These are phyloP conservation scores for Palythoa grandiflora DNA, from an alignment of 92 coral and sea anemone genomes.

Conservation along the genomic window DNA sequence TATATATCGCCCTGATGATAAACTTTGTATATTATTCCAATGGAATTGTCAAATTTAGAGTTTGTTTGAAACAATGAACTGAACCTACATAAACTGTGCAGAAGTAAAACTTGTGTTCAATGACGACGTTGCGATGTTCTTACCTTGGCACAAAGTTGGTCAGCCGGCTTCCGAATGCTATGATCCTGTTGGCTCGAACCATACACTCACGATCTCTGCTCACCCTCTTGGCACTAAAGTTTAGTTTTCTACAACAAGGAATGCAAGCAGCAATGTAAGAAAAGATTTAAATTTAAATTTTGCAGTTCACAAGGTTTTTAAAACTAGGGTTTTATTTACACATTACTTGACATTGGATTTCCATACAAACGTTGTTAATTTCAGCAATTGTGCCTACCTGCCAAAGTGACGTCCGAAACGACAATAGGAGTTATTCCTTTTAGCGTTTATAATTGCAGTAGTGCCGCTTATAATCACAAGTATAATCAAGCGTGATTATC, in stretches of 20 bases:
- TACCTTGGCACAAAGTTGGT: slow-evolving; percentile 81
- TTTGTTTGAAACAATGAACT: too few species aligned
- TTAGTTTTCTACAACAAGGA: slow-evolving; percentile 75
- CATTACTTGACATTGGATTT: background rate
- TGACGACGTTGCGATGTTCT: background rate
- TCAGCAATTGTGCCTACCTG: background rate
- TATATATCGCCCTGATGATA: too few species aligned
- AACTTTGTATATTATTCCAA: too few species aligned
- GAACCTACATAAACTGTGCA: too few species aligned
- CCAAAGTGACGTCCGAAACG: too few species aligned
- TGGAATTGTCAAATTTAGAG: too few species aligned
- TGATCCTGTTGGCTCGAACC: slow-evolving; percentile 78
- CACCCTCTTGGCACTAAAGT: slow-evolving; percentile 74
- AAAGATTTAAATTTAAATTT: background rate
- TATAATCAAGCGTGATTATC: background rate
- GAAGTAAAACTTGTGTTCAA: too few species aligned
- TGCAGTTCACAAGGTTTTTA: background rate
- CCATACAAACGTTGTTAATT: background rate
- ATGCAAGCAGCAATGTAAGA: background rate
- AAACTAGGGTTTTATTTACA: background rate
- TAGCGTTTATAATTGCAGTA: too few species aligned
- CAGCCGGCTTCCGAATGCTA: slow-evolving; percentile 87
- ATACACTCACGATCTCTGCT: slow-evolving; percentile 72
- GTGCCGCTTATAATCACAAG: background rate
- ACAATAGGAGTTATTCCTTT: too few species aligned